Conservation (phyloP, 2,797 vertebrate genomes). For the Coregonus ussuriensis region DNA sequence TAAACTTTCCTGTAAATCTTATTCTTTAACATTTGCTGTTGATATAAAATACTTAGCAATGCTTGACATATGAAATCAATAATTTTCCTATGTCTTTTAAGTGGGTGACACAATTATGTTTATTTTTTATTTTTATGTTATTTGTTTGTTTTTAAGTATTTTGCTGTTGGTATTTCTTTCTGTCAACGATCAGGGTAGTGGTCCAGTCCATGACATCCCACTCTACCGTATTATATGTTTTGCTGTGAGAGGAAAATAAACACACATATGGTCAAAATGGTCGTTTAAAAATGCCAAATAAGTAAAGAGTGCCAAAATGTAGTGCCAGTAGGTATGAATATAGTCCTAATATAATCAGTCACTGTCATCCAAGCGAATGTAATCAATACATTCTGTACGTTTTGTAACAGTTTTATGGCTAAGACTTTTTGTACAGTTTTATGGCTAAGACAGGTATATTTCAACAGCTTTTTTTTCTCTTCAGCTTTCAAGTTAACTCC, state of each 20-base stretch:
- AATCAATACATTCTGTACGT: conserved; percentile 78
- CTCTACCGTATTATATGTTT: conserved; percentile 65
- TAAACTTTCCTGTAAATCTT: conserved; percentile 94
- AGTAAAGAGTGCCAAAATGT: conserved; percentile 77
- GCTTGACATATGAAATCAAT: conserved; percentile 93
- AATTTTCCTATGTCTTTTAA: conserved; percentile 84
- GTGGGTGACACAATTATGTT: conserved; percentile 57
- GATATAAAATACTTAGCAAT: conserved; percentile 92
- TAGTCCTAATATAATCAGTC: conserved; percentile 72
- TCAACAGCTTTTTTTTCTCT: conserved; percentile 59
- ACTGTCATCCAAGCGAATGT: conserved; percentile 81
- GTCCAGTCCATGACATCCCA: conserved; percentile 57
- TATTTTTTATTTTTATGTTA: conserved; percentile 44
- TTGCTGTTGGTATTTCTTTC: conserved; percentile 73
- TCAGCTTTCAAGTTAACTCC: conserved; percentile 63
- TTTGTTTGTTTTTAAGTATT: conserved; percentile 68
- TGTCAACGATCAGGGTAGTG: conserved; percentile 64
- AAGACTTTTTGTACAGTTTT: no score
- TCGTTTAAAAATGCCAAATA: conserved; percentile 76
- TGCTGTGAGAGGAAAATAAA: conserved; percentile 63
- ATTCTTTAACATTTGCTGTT: conserved; percentile 98
- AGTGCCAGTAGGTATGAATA: conserved; percentile 67
- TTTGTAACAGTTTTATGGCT: conserved; percentile 79
- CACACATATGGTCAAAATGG: conserved; percentile 58
- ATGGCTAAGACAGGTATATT: conserved; percentile 70